Percentiles rank a stretch among this genome's conserved stretches.
These are phyloP conservation scores for Corythucha ciliata DNA, from an alignment of 2,888 invertebrate genomes.

Conservation along the genomic window DNA sequence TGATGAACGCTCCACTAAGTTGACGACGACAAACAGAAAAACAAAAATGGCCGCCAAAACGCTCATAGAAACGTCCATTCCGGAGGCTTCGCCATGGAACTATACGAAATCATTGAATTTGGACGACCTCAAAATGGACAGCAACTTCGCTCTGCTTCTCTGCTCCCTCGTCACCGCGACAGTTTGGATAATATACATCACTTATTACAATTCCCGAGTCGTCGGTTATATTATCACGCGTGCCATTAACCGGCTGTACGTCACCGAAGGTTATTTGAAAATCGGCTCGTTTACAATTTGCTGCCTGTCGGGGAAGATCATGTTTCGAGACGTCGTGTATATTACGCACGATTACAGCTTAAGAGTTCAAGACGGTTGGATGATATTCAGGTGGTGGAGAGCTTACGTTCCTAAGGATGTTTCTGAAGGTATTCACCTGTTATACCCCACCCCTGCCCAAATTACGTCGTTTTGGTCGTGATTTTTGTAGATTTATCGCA, in stretches of 20 bases:
- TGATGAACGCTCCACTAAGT: no score
- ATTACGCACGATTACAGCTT: conserved; percentile 89
- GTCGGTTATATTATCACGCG: conserved; percentile 83
- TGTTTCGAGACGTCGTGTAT: conserved; percentile 93
- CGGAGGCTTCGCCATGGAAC: conserved; percentile 30
- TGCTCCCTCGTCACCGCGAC: conserved; percentile 74
- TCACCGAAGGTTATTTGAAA: conserved; percentile 77
- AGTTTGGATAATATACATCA: conserved; percentile 87
- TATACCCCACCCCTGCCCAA: no score
- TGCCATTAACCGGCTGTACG: conserved; percentile 76
- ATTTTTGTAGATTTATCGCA: conserved; percentile 75
- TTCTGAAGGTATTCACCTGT: conserved; percentile 80
- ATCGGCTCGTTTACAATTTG: conserved; percentile 91
- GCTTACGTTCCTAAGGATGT: conserved; percentile 91
- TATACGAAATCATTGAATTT: conserved; percentile 20
- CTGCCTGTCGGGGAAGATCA: conserved; percentile 94
- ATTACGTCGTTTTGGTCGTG: no score
- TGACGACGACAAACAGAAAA: no score
- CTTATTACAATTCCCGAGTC: conserved; percentile 88
- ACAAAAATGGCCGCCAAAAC: no score
- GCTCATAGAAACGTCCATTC: conserved; percentile 22
- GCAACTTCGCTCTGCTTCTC: conserved; percentile 65
- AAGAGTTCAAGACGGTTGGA: conserved; percentile 90
- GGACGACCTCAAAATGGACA: conserved; percentile 64
- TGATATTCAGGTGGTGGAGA: conserved; percentile 97